These are phyloP conservation scores for Drosophila bocqueti DNA, from an alignment of 1,140 invertebrate species.

Conservation along the genomic window DNA sequence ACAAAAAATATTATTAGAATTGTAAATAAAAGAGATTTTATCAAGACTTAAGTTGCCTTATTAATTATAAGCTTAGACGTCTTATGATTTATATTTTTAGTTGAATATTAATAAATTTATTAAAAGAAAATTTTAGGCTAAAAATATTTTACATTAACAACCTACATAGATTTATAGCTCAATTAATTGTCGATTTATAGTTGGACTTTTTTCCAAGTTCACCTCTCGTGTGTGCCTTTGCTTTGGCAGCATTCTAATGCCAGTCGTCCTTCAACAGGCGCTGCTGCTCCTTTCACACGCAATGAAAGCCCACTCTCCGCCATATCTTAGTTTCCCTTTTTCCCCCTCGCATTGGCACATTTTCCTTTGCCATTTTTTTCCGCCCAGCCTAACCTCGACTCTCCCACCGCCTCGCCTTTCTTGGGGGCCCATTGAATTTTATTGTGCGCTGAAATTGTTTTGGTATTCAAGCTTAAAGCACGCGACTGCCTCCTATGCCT, in stretches of 20 bases:
- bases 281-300: conserved; percentile 80
- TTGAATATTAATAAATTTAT: too few relatives aligned
- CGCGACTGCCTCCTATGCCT: conserved; percentile 60
- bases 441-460: conserved; percentile 82
- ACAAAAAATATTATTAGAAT: background rate
- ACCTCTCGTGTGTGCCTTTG: conserved; percentile 30
- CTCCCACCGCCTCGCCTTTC: conserved; percentile 32
- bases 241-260: conserved; percentile 73
- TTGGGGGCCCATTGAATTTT: conserved; percentile 74
- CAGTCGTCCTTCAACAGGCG: conserved; percentile 75
- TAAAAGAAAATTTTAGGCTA: too few relatives aligned
- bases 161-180: background rate
- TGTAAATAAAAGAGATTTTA: too few relatives aligned
- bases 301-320: conserved; percentile 33
- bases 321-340: conserved; percentile 20
- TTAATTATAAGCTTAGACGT: too few relatives aligned
- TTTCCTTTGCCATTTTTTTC: conserved; percentile 11
- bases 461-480: conserved; percentile 83
- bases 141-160: background rate
- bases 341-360: conserved; percentile 55
- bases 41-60: too few relatives aligned
- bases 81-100: too few relatives aligned
- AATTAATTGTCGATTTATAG: conserved; percentile 4
- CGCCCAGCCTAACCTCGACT: conserved; percentile 12
- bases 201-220: conserved; percentile 2